phyloP scores from a whole-genome alignment of 2,113 vertebrate genomes.

The Odobenus rosmarus region DNA sequence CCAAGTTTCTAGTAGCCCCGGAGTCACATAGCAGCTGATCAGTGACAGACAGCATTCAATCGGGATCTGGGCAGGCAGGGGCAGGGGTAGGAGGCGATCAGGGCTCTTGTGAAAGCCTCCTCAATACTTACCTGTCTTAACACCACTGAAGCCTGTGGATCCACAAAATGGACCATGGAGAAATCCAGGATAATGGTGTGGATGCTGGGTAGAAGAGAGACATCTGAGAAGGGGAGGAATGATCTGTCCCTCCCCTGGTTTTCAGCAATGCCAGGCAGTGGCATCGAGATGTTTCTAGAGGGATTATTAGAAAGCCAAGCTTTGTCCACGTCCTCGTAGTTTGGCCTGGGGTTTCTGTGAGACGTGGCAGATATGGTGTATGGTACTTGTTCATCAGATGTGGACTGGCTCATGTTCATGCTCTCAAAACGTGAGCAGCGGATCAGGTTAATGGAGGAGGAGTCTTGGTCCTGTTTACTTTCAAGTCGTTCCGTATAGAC shows the following conservation, averaged over 20 bases:
- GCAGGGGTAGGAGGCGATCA: neutral
- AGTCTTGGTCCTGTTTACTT: neutral
- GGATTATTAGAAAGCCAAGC: neutral
- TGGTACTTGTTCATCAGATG: neutral
- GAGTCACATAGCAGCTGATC: neutral
- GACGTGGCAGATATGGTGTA: neutral
- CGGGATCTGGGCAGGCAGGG: neutral
- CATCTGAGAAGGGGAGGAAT: neutral
- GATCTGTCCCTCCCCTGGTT: neutral
- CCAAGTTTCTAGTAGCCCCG: neutral
- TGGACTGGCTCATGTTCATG: rapidly evolving
- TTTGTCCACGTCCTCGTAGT: neutral
- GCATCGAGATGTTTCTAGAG: neutral
- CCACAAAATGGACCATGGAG: conserved; percentile 83
- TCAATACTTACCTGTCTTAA: conserved; percentile 75
- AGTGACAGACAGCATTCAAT: neutral
- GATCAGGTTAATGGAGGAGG: conserved; percentile 64
- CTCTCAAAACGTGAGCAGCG: conserved; percentile 64
- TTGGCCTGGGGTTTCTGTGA: neutral
- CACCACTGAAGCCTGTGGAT: conserved; percentile 58
- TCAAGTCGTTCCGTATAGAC: conserved; percentile 65
- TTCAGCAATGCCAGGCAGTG: rapidly evolving
- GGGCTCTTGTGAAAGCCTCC: neutral
- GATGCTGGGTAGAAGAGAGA: neutral
- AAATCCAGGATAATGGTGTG: conserved; percentile 85